Evolutionary conservation across 2,797 vertebrate species (phyloP).

Genomic region (Amblyraja radiata): DNA sequence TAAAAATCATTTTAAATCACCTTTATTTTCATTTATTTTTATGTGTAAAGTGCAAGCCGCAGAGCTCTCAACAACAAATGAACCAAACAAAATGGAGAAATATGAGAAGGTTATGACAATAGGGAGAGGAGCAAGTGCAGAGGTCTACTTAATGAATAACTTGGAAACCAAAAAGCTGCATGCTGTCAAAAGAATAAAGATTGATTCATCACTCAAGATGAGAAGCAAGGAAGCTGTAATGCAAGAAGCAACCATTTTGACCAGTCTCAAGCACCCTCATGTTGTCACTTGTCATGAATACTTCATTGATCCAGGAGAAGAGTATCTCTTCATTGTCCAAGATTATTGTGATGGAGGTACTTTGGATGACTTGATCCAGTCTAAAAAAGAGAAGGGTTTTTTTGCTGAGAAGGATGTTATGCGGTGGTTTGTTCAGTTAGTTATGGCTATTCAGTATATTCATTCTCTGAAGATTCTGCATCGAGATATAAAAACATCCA

Average conservation of each 20-base stretch:
- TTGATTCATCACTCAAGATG: constrained; percentile 47
- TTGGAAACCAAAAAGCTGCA: constrained; percentile 50
- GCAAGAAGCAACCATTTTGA: constrained; percentile 65
- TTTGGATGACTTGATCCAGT: constrained; percentile 61
- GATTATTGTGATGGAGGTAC: constrained; percentile 69
- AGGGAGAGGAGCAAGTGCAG: constrained; percentile 60
- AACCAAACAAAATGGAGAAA: constrained; percentile 54
- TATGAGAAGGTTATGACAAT: constrained; percentile 60
- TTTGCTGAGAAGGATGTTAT: constrained; percentile 57
- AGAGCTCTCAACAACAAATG: background rate
- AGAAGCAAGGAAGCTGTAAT: constrained; percentile 53
- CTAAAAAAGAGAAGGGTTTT: constrained; percentile 47
- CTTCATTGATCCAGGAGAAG: constrained; percentile 52
- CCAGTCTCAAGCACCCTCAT: constrained; percentile 60
- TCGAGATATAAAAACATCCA: constrained; percentile 71
- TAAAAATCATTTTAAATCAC: background rate
- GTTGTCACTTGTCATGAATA: constrained; percentile 61
- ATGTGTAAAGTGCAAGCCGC: background rate
- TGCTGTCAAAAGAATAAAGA: constrained; percentile 65
- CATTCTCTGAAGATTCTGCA: constrained; percentile 64
- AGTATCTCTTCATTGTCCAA: constrained; percentile 66
- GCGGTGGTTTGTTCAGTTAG: constrained; percentile 66
- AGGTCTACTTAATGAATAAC: constrained; percentile 67
- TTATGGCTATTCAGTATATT: constrained; percentile 62
- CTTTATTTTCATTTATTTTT: background rate